A percentile compares a stretch with the other conserved stretches of the same genome.
Conservation (phyloP, 2,888 invertebrate species). For the Aleiodes leptofemur region DNA sequence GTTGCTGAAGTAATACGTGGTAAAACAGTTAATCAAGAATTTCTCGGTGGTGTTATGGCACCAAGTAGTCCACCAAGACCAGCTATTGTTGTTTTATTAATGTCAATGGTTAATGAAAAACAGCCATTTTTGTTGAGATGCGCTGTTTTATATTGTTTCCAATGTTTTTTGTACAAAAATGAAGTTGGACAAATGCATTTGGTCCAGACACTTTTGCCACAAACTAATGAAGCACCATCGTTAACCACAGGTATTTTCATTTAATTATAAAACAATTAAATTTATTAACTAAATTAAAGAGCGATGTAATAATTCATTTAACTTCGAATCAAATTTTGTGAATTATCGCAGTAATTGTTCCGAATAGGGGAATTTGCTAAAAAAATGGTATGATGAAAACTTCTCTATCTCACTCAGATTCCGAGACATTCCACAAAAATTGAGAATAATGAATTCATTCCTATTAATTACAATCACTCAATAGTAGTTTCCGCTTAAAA, state of each 20-base stretch:
- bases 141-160: constrained; percentile 97
- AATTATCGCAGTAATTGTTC: no score
- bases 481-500: no score
- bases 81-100: constrained; percentile 93
- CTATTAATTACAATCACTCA: no score
- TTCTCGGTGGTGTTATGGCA: constrained; percentile 91
- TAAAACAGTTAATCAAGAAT: constrained; percentile 92
- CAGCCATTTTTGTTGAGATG: constrained; percentile 93
- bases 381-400: no score
- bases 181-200: constrained; percentile 91
- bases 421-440: no score
- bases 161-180: constrained; percentile 96
- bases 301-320: no score
- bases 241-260: constrained; percentile 77
- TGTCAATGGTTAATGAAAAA: constrained; percentile 99
- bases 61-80: constrained; percentile 96
- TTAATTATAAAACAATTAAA: constrained; percentile 51
- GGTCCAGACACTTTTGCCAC: constrained; percentile 94
- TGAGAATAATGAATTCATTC: no score
- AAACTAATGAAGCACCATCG: constrained; percentile 84
- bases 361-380: no score
- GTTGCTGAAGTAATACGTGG: constrained; percentile 97
- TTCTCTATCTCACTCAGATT: no score
- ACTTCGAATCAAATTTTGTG: no score
- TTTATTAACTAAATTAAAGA: constrained; percentile 67